These are phyloP conservation scores for Darevskia nairensis DNA, from an alignment of 2,797 vertebrate genomes.

Conservation along the genomic window DNA sequence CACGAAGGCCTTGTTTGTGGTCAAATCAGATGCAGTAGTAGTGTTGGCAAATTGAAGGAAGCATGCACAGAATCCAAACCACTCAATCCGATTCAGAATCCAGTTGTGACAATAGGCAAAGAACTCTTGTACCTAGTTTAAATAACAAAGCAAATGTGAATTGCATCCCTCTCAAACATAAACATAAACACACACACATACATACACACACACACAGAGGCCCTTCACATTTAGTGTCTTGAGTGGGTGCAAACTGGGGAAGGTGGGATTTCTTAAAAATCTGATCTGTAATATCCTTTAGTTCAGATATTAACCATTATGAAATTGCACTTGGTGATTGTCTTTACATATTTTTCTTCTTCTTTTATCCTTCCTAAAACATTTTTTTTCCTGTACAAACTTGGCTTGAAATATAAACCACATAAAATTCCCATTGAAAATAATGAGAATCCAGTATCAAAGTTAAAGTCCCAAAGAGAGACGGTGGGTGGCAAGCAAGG, in stretches of 20 bases:
- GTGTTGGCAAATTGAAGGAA: accelerated
- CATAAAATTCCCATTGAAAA: slow-evolving; percentile 93
- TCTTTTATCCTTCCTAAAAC: slow-evolving; percentile 70
- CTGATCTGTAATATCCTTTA: slow-evolving; percentile 21
- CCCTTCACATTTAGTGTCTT: background rate
- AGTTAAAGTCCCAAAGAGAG: slow-evolving; percentile 69
- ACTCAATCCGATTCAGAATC: background rate
- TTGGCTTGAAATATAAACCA: slow-evolving; percentile 79
- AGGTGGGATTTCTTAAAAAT: slow-evolving; percentile 4
- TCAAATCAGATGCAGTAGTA: accelerated
- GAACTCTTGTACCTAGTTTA: background rate
- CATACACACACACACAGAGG: slow-evolving; percentile 39
- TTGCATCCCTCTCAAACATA: background rate
- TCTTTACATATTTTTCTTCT: slow-evolving; percentile 65
- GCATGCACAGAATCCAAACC: background rate
- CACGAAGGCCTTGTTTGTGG: background rate
- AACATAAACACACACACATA: slow-evolving; percentile 31
- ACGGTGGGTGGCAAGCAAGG: background rate
- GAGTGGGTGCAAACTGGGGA: slow-evolving; percentile 16
- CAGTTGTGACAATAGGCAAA: slow-evolving; percentile 2
- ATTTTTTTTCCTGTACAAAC: slow-evolving; percentile 72
- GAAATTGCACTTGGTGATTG: slow-evolving; percentile 83
- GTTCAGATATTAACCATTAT: slow-evolving; percentile 48
- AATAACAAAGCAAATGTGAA: slow-evolving; percentile 1
- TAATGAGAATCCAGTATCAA: slow-evolving; percentile 90